Conservation (phyloP, 2,113 vertebrate species). For the Mustela lutreola region DNA sequence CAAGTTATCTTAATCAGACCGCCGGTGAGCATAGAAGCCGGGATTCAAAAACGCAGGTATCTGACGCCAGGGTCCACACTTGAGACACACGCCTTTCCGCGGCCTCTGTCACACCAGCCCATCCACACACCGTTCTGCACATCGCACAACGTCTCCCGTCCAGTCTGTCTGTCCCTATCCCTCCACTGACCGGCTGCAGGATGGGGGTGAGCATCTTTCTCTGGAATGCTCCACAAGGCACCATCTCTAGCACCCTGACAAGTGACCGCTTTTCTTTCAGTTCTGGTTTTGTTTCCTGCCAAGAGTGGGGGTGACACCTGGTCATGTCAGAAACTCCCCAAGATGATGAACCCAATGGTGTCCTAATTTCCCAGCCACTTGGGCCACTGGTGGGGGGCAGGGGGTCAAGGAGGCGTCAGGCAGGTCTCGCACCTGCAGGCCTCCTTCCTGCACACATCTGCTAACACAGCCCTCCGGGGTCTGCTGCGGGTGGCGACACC, state of each 20-base stretch:
- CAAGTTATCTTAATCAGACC: accelerated
- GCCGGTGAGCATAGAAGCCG: background rate
- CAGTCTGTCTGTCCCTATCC: background rate
- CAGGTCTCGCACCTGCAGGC: background rate
- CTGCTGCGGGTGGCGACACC: background rate
- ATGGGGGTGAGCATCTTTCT: background rate
- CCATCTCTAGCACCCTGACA: background rate
- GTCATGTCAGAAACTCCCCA: background rate
- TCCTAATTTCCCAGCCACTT: background rate
- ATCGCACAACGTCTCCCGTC: background rate
- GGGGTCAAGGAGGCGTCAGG: background rate
- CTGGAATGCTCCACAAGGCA: background rate
- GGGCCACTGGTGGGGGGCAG: background rate
- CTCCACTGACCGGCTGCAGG: background rate
- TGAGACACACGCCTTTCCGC: background rate
- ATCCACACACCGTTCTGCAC: background rate
- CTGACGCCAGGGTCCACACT: accelerated
- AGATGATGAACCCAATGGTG: background rate
- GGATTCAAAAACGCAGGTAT: background rate
- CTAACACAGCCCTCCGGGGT: background rate
- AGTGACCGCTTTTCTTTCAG: background rate
- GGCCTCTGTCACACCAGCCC: background rate
- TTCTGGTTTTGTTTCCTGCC: background rate
- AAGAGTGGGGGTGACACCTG: background rate
- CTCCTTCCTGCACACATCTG: background rate